Evolutionary conservation across 2,888 invertebrate species (phyloP).

Genomic region (Cosmia pyralina): DNA sequence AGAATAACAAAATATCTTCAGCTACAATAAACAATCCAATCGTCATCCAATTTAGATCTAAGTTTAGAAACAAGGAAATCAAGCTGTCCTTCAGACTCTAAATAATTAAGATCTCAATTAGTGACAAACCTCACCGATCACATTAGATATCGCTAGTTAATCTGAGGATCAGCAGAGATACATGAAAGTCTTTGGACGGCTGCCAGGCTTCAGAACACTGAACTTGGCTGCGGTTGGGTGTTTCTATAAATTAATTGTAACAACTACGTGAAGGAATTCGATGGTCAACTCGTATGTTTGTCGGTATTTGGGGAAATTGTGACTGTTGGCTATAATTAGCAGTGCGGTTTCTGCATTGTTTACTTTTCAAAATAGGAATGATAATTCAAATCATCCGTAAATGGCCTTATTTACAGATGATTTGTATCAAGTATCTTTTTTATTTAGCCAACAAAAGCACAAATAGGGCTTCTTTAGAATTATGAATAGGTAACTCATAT

Average conservation of each 20-base stretch:
- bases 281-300: conserved; percentile 33
- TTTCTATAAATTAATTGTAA: conserved; percentile 64
- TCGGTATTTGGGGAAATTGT: conserved; percentile 31
- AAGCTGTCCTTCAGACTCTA: conserved; percentile 5
- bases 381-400: not conserved
- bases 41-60: conserved; percentile 1
- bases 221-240: conserved; percentile 61
- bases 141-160: conserved; percentile 60
- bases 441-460: not conserved
- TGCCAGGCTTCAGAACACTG: conserved; percentile 65
- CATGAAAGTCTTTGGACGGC: conserved; percentile 52
- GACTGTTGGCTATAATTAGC: conserved; percentile 1
- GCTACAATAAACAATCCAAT: not conserved
- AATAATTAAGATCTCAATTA: conserved; percentile 47
- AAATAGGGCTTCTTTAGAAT: not conserved
- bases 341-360: not conserved
- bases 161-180: conserved; percentile 66
- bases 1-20: not conserved
- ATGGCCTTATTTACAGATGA: no score
- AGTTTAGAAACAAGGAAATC: conserved; percentile 28
- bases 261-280: conserved; percentile 63
- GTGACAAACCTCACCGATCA: conserved; percentile 49
- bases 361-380: not conserved
- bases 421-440: no score
- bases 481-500: no score